Evolutionary conservation across 2,113 vertebrate genomes (phyloP).

Genomic region (Thermophis baileyi): DNA sequence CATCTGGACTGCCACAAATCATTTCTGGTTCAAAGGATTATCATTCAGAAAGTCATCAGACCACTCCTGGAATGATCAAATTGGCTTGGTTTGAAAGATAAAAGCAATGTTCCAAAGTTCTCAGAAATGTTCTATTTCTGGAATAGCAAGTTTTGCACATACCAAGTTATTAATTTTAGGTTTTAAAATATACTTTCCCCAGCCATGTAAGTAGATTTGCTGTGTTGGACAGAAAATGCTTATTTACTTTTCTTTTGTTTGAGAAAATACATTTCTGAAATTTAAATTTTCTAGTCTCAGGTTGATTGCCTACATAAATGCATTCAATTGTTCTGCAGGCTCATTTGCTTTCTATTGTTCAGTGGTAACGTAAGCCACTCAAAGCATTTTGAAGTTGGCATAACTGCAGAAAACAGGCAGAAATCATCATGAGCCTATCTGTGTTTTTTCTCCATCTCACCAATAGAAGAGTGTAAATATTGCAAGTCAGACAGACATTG

Average conservation of each 20-base stretch:
- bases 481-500: not conserved
- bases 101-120: not conserved
- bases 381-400: not conserved
- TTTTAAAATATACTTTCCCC: not conserved
- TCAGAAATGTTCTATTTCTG: not conserved
- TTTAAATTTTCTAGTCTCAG: not conserved
- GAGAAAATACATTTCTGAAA: not conserved
- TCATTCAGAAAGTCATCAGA: not conserved
- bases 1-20: not conserved
- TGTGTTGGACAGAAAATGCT: not conserved
- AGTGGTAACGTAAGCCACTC: not conserved
- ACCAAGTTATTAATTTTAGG: not conserved
- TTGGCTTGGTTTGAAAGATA: not conserved
- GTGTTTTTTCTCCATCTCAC: not conserved
- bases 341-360: not conserved
- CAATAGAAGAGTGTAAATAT: not conserved
- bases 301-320: not conserved
- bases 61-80: not conserved
- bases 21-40: not conserved
- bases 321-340: not conserved
- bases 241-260: not conserved
- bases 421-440: not conserved
- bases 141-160: not conserved
- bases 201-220: not conserved
- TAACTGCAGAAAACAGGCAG: not conserved